Conservation (phyloP, 2,797 vertebrate species). For the Microchirus variegatus region DNA sequence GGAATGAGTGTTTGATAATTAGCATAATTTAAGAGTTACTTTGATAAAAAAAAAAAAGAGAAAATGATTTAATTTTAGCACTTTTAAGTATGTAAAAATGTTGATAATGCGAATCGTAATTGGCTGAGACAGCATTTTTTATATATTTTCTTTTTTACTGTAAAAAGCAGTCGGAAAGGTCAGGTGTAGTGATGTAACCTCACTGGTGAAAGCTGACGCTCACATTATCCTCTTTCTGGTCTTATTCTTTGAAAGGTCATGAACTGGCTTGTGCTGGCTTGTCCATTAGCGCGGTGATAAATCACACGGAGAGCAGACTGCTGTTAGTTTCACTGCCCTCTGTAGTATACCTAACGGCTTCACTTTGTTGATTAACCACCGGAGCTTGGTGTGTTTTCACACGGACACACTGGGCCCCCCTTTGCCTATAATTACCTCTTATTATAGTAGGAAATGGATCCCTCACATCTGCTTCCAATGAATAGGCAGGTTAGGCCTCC, state of each 20-base stretch:
- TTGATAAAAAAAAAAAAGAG: neutral
- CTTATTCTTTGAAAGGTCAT: slow-evolving; percentile 51
- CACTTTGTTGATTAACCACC: slow-evolving; percentile 49
- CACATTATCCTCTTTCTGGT: slow-evolving; percentile 49
- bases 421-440: slow-evolving; percentile 78
- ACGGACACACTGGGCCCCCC: slow-evolving; percentile 55
- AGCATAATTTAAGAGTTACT: slow-evolving; percentile 5
- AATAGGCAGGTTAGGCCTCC: slow-evolving; percentile 73
- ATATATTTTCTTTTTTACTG: slow-evolving; percentile 13
- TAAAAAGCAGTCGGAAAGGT: slow-evolving; percentile 14
- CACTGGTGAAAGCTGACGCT: slow-evolving; percentile 53
- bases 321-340: slow-evolving; percentile 43
- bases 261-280: slow-evolving; percentile 61
- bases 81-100: slow-evolving; percentile 7
- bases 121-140: slow-evolving; percentile 14
- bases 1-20: slow-evolving; percentile 25
- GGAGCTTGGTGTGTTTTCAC: slow-evolving; percentile 64
- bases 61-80: neutral
- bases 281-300: slow-evolving; percentile 55
- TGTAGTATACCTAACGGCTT: slow-evolving; percentile 36
- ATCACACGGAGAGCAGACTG: slow-evolving; percentile 41
- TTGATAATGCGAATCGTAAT: neutral
- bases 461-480: slow-evolving; percentile 83
- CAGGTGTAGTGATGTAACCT: slow-evolving; percentile 31
- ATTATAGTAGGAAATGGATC: slow-evolving; percentile 78